Evolutionary conservation across 2,888 invertebrate genomes (phyloP).

Genomic region (Apocheima hispidaria): DNA sequence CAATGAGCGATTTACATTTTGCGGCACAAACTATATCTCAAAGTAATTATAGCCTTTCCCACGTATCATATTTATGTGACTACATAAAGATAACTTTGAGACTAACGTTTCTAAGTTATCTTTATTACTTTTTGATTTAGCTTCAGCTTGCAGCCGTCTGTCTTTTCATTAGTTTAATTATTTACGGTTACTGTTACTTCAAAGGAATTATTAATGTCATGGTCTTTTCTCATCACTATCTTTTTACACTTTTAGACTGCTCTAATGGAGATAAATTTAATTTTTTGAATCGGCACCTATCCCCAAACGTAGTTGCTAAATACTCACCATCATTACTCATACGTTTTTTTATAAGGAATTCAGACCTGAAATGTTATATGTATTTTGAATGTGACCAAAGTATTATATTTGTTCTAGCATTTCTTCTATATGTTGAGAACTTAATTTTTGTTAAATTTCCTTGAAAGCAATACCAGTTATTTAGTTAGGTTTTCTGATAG

Average conservation of each 20-base stretch:
- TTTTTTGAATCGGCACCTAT: too few species aligned
- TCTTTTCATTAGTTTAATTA: conserved; percentile 16
- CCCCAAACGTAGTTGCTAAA: too few species aligned
- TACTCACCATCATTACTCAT: too few species aligned
- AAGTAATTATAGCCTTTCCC: conserved; percentile 36
- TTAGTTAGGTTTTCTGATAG: too few species aligned
- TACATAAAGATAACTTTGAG: conserved; percentile 25
- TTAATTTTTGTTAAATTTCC: too few species aligned
- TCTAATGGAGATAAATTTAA: too few species aligned
- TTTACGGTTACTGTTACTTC: conserved; percentile 19
- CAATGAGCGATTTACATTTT: conserved; percentile 39
- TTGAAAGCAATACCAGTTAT: too few species aligned
- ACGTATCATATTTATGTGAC: conserved; percentile 34
- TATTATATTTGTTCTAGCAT: too few species aligned
- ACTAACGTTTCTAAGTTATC: conserved; percentile 29
- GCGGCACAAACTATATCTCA: conserved; percentile 23
- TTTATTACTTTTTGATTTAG: conserved; percentile 32
- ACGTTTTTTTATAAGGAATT: too few species aligned
- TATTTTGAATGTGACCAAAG: too few species aligned
- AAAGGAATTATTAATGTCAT: background rate
- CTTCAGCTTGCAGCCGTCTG: conserved; percentile 1
- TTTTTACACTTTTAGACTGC: background rate
- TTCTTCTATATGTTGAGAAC: too few species aligned
- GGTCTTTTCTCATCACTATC: background rate
- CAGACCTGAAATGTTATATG: too few species aligned